These are phyloP conservation scores for Belonocnema kinseyi DNA, from an alignment of 1,140 invertebrate genomes.

Conservation along the genomic window DNA sequence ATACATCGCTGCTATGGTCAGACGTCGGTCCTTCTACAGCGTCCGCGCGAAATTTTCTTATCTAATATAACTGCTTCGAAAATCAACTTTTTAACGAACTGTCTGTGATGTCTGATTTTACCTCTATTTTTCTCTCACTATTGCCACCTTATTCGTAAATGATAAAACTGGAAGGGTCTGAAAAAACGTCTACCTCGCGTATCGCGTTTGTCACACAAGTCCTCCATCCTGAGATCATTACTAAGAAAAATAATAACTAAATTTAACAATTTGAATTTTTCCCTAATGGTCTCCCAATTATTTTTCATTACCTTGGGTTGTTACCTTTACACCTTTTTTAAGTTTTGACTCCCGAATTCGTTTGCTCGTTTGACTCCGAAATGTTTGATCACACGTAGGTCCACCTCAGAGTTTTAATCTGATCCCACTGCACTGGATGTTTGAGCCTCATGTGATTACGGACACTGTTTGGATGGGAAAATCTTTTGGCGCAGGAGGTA, in stretches of 20 bases:
- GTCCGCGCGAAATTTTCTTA: no score
- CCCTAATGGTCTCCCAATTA: neutral
- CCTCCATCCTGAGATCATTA: neutral
- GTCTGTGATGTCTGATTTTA: neutral
- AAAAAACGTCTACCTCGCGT: neutral
- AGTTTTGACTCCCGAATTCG: neutral
- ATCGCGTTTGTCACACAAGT: constrained; percentile 12
- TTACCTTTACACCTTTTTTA: constrained; percentile 5
- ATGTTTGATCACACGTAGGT: constrained; percentile 74
- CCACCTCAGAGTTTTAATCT: constrained; percentile 88
- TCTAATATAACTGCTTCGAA: no score
- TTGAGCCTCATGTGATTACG: constrained; percentile 90
- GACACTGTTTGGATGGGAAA: constrained; percentile 88
- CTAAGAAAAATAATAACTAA: neutral
- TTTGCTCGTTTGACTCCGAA: neutral
- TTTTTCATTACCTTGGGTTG: neutral
- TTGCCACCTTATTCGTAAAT: neutral
- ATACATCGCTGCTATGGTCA: no score
- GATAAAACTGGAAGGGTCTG: neutral
- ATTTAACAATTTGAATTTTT: constrained; percentile 1
- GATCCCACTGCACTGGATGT: constrained; percentile 85
- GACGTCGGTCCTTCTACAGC: no score
- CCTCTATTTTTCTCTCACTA: constrained; percentile 2
- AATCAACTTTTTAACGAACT: no score
- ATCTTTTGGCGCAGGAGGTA: constrained; percentile 82